phyloP scores from a whole-genome alignment of 2,888 invertebrate species.

The Leptinotarsa haldemani region DNA sequence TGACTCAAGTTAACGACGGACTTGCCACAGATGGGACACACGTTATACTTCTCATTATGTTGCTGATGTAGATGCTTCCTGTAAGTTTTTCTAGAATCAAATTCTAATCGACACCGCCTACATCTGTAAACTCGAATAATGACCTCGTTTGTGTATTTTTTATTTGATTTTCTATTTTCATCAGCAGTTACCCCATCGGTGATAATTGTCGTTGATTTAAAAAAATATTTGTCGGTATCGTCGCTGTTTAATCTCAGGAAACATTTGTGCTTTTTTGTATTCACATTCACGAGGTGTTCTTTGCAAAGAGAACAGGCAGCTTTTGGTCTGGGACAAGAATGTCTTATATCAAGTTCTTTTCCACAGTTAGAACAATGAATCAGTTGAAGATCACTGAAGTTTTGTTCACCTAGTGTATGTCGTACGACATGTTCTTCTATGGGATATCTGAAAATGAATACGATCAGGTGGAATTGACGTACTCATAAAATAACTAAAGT shows the following conservation, averaged over 20 bases:
- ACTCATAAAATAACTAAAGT: no score
- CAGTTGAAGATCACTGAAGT: slow-evolving; percentile 18
- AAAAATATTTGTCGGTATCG: slow-evolving; percentile 19
- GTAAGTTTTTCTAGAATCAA: slow-evolving; percentile 18
- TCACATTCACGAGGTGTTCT: slow-evolving; percentile 25
- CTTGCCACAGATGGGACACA: slow-evolving; percentile 64
- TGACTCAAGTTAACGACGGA: slow-evolving; percentile 40
- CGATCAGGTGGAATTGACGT: slow-evolving; percentile 1
- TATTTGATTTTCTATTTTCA: neutral
- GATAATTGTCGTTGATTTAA: neutral
- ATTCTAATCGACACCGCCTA: slow-evolving; percentile 1
- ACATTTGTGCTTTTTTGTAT: slow-evolving; percentile 33
- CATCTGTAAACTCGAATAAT: neutral
- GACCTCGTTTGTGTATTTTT: neutral
- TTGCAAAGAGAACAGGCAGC: slow-evolving; percentile 35
- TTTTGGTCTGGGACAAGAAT: slow-evolving; percentile 31
- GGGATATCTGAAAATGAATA: slow-evolving; percentile 33
- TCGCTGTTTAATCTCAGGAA: slow-evolving; percentile 23
- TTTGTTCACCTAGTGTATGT: neutral
- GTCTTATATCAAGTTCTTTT: slow-evolving; percentile 31
- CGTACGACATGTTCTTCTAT: neutral
- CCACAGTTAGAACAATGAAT: slow-evolving; percentile 36
- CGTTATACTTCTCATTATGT: slow-evolving; percentile 42
- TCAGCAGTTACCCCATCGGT: no score
- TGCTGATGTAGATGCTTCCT: slow-evolving; percentile 44